These are phyloP conservation scores for Leptinotarsa peninsularis DNA, from an alignment of 2,888 invertebrate genomes.

Conservation along the genomic window DNA sequence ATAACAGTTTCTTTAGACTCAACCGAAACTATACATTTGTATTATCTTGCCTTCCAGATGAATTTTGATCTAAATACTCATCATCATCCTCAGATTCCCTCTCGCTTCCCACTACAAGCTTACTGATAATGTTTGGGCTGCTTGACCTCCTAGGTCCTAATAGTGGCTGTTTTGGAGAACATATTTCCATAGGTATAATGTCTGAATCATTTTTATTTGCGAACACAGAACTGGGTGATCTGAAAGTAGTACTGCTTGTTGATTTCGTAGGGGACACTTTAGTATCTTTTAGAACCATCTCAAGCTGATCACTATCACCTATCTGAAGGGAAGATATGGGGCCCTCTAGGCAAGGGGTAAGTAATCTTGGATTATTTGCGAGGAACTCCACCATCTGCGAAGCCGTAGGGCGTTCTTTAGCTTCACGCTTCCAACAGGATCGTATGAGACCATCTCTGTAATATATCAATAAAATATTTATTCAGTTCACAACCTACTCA, in stretches of 20 bases:
- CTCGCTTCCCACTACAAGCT: constrained; percentile 35
- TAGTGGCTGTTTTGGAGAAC: constrained; percentile 62
- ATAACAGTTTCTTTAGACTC: neutral
- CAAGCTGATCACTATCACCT: constrained; percentile 74
- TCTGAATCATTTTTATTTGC: constrained; percentile 33
- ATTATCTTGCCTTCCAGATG: constrained; percentile 35
- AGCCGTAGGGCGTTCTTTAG: constrained; percentile 79
- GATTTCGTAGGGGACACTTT: constrained; percentile 54
- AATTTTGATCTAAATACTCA: constrained; percentile 33
- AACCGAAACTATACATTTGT: constrained; percentile 33
- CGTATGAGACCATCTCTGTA: constrained; percentile 79
- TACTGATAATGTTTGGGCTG: constrained; percentile 53
- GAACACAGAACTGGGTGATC: constrained; percentile 22
- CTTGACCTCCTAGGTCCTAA: constrained; percentile 57
- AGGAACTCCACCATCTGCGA: constrained; percentile 85
- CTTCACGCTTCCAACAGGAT: constrained; percentile 83
- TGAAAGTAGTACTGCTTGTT: constrained; percentile 34
- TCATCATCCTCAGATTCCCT: constrained; percentile 40
- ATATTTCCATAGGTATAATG: constrained; percentile 58
- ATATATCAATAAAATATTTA: constrained; percentile 34
- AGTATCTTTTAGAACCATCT: constrained; percentile 65
- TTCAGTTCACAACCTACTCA: no score
- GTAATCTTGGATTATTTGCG: constrained; percentile 80
- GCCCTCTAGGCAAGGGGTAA: constrained; percentile 83
- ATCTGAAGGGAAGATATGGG: constrained; percentile 79